Base-by-base conservation (phyloP, 2,888 invertebrate genomes). In the Harpagoxenus sublaevis region DNA sequence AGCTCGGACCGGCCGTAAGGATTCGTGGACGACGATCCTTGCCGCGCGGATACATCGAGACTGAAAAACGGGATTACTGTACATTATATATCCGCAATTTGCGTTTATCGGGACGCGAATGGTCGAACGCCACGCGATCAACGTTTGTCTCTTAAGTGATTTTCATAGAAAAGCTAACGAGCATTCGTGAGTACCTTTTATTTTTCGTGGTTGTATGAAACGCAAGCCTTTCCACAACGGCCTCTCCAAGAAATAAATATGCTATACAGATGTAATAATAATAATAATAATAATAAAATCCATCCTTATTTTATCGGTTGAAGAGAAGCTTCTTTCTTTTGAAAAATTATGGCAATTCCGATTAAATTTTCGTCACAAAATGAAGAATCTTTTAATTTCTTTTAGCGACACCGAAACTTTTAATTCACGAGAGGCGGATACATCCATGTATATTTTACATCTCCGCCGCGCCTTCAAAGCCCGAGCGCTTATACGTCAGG, bases 1-100 rank as follows among this genome's bases (percentile, higher is more conserved):
- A 83, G 81, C 83, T 83, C 75, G 66, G 66, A 84, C 82, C 81
- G 65, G 39, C 65, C 57, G 39, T 60, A 48, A 79, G 48, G 31
- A 39, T 39, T 60, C 60, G 31, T 55, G 31, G 28, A 75, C 75
- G 57, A 35, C 45, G 57, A 53, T 75, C 62, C 85, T 79, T 45
- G 35, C 68, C 45, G 57, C 77, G 48, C 77, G 42, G n/a, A 53
- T 53, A 12, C 28, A 18, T 4, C 35, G 23, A 48, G 45, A 53
- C 23, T 35, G 23, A n/a, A 63, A 31, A 63, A 31, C 23, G 71
- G 39, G 23, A 71, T 81, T 79, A 71, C 66, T 60, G 39, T 62
- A 39, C 18, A 28, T 81, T 78, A 62, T 28, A 60, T 39, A 51
- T 71, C 28, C 39, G 60, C 51, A 71, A 79, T 71, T 79, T 79